Base-by-base conservation (phyloP, 2,888 invertebrate species). In the Drosophila parthenogenetica region DNA sequence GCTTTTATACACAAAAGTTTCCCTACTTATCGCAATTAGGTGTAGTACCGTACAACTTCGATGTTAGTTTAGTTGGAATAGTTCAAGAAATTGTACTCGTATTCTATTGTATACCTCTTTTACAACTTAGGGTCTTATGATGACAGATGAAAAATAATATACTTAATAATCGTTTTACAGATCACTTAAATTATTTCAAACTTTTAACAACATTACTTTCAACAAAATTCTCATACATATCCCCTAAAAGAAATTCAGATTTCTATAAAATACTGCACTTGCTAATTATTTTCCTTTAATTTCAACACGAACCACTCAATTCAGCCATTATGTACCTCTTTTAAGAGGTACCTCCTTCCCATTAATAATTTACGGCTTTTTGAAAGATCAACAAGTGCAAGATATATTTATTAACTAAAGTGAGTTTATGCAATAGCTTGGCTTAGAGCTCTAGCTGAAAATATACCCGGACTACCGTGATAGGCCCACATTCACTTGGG, bases 381-480 rank as follows among this genome's bases (percentile, higher is more conserved):
- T 54, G 32, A 54, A 43, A 54, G 54, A 54, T 55, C 54, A 55
- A 55, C 54, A 55, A 43, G 32, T 55, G 10, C 43, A 43, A 32
- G 19, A 5, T 14, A 32, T 55, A 19, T 14, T 43, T 55, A 55
- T 35, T 35, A 43, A n/a, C n/a, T 17, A 42, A 25, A 22, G 25
- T 4, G 25, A 17, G 19, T 5, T 55, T 55, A 43, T 43, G 54
- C 32, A 55, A 55, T 14, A 46, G 45, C 45, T 45, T 48, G 11
- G 46, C 10, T 22, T 55, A 14, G 22, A 50, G 22, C 17, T 3
- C 14, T 40, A 39, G 7, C 49, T 49, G 40, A 17, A 17, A 17
- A 14, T 40, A 53, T 14, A 49, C 17, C 7, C 5, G 42, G 25
- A 19, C 55, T 42, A 54, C 62, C 50, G 54, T 17, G 35, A n/a